Base-by-base conservation (phyloP, 2,888 invertebrate genomes). In the Philhelius pedissequus region DNA sequence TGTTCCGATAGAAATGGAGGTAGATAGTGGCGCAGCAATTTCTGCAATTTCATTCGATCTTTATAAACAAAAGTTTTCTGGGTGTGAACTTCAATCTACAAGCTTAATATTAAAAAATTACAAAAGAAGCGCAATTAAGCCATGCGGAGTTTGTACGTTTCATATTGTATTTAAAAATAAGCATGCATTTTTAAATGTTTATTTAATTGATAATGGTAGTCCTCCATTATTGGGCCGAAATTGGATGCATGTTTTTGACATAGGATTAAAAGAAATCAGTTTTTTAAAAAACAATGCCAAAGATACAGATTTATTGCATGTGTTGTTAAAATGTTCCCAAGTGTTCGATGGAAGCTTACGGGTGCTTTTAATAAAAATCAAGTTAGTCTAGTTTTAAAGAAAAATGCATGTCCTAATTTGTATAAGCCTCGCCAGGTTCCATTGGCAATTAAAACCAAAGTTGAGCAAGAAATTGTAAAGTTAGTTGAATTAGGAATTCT, bases 281-380 rank as follows among this genome's bases (percentile, higher is more conserved):
- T 86, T 75, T 38, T 5, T 73, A 22, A 25, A 60, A 27, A 13
- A 4, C 35, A 35, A 38, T 30, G 7, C 8, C 56, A 52, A 60
- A 35, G 35, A 32, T 25, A 62, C 68, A 40, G 58, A 54, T 15
- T 18, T 30, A n/a, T 54, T 20, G 40, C 40, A 58, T 25, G 60
- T 78, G 32, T 22, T 79, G 30, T 50, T 9, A 20, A 75, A 76
- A 40, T 82, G 62, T 68, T 15, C 9, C 1, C 52, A 40, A 18
- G 30, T 80, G 7, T 86, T 86, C 66, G 69, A 81, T 64, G 76
- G 64, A 13, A 48, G 62, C 4, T 69, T 87, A 20, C n/a, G n/a
- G 86, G 86, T 9, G 25, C 30, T 4, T 87, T 86, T 54, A 86
- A 73, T 5, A 83, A 80, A 25, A 58, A 71, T 70, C 52, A 76